Conservation (phyloP, 2,113 vertebrate species). For the Cromileptes altivelis region DNA sequence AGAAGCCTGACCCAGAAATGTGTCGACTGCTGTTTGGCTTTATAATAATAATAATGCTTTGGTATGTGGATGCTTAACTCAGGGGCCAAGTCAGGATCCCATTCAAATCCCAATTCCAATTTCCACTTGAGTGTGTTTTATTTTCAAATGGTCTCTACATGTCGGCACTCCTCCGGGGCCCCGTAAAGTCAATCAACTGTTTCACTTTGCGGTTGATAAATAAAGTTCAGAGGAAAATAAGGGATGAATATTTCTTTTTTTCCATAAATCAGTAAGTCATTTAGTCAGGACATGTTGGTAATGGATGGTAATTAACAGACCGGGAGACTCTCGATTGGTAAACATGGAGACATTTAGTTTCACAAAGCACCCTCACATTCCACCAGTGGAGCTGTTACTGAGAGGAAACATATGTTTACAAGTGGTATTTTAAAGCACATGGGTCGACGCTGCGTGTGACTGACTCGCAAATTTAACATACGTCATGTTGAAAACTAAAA, state of each 20-base stretch:
- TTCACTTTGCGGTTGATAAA: slow-evolving; percentile 32
- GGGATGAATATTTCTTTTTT: slow-evolving; percentile 25
- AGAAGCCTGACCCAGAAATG: slow-evolving; percentile 69
- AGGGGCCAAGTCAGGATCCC: slow-evolving; percentile 29
- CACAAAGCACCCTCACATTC: slow-evolving; percentile 35
- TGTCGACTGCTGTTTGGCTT: slow-evolving; percentile 54
- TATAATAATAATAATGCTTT: slow-evolving; percentile 26
- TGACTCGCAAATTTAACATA: slow-evolving; percentile 2
- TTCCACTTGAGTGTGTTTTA: slow-evolving; percentile 52
- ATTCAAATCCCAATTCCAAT: slow-evolving; percentile 49
- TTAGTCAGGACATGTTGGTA: slow-evolving; percentile 8
- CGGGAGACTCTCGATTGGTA: slow-evolving; percentile 10
- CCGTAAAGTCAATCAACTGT: slow-evolving; percentile 37
- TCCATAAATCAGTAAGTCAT: slow-evolving; percentile 27
- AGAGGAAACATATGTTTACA: slow-evolving; percentile 34
- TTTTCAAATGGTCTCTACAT: slow-evolving; percentile 44
- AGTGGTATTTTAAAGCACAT: slow-evolving; percentile 18
- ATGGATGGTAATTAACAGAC: slow-evolving; percentile 34
- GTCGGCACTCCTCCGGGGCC: slow-evolving; percentile 24
- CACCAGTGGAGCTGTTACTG: slow-evolving; percentile 17
- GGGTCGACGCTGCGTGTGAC: neutral
- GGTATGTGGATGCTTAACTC: slow-evolving; percentile 45
- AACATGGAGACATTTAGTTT: slow-evolving; percentile 25
- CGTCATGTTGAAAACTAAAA: slow-evolving; percentile 12
- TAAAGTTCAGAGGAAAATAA: slow-evolving; percentile 26